phyloP scores from a whole-genome alignment of 2,113 vertebrate species.

The Anas platyrhynchos region DNA sequence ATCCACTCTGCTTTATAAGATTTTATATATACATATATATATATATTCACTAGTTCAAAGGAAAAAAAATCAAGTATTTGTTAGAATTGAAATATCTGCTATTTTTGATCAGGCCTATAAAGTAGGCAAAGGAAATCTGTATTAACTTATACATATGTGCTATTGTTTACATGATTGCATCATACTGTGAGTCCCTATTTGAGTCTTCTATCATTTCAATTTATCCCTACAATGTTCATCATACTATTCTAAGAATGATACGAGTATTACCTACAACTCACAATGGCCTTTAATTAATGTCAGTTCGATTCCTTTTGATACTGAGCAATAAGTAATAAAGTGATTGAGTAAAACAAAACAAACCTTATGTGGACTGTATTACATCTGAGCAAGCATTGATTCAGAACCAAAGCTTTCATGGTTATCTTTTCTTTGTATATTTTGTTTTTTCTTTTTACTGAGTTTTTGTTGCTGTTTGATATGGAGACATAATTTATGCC shows the following conservation, averaged over 20 bases:
- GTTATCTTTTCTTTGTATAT: not conserved
- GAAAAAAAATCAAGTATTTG: not conserved
- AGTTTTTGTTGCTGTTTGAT: not conserved
- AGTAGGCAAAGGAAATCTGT: not conserved
- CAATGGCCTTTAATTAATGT: conserved; percentile 75
- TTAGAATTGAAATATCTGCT: conserved; percentile 4
- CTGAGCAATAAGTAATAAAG: conserved; percentile 79
- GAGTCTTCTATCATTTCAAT: conserved; percentile 37
- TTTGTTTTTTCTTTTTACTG: conserved; percentile 18
- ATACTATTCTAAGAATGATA: conserved; percentile 42
- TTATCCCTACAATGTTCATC: conserved; percentile 48
- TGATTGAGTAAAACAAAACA: conserved; percentile 50
- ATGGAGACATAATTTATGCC: conserved; percentile 6
- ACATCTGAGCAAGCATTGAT: conserved; percentile 33
- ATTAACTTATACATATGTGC: conserved; percentile 38
- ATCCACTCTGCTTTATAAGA: not conserved
- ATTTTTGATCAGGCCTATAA: conserved; percentile 15
- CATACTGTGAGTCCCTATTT: conserved; percentile 75
- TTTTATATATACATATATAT: not conserved
- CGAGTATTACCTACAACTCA: conserved; percentile 59
- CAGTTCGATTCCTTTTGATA: conserved; percentile 75
- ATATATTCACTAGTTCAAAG: not conserved
- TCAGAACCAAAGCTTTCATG: conserved; percentile 60
- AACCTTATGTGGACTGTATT: conserved; percentile 36
- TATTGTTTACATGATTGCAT: conserved; percentile 75